Percentiles rank a stretch among this genome's conserved stretches.
Evolutionary conservation across 53 echinoderm and acorn worm genomes (phyloP).

Genomic region (Mesocentrotus franciscanus): DNA sequence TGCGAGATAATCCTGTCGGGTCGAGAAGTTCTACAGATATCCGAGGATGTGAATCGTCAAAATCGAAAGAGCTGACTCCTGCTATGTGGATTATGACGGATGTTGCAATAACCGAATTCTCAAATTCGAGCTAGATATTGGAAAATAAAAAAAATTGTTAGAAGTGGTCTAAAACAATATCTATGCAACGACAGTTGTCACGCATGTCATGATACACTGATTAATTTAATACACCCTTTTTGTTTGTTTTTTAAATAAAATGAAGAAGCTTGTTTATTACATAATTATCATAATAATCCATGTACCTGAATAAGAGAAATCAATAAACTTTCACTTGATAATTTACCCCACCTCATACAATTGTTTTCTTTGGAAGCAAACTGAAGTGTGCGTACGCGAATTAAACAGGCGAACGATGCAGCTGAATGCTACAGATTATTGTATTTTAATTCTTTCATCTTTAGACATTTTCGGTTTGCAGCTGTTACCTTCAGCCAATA

Average conservation of each 20-base stretch:
- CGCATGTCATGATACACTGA: too few relatives aligned
- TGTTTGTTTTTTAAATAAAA: too few relatives aligned
- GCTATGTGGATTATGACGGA: conserved; percentile 82
- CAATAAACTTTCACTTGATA: too few relatives aligned
- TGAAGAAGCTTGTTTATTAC: too few relatives aligned
- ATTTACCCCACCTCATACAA: too few relatives aligned
- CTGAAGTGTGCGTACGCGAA: too few relatives aligned
- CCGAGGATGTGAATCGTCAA: conserved; percentile 49
- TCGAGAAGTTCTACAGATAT: conserved; percentile 77
- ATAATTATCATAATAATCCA: too few relatives aligned
- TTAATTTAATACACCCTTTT: too few relatives aligned
- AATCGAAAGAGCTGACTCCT: conserved; percentile 64
- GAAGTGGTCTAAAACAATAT: neutral
- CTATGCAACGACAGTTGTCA: neutral
- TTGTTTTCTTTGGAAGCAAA: too few relatives aligned
- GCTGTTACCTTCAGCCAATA: conserved; percentile 72
- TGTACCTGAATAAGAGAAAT: too few relatives aligned
- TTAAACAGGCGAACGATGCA: too few relatives aligned
- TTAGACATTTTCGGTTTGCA: neutral
- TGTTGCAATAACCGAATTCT: conserved; percentile 85
- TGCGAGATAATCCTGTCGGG: conserved; percentile 69
- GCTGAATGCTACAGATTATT: too few relatives aligned
- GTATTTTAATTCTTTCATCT: neutral
- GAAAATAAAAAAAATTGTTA: neutral
- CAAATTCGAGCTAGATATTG: conserved; percentile 74